Evolutionary conservation across 2,797 vertebrate genomes (phyloP).

Genomic region (Ficedula albicollis): DNA sequence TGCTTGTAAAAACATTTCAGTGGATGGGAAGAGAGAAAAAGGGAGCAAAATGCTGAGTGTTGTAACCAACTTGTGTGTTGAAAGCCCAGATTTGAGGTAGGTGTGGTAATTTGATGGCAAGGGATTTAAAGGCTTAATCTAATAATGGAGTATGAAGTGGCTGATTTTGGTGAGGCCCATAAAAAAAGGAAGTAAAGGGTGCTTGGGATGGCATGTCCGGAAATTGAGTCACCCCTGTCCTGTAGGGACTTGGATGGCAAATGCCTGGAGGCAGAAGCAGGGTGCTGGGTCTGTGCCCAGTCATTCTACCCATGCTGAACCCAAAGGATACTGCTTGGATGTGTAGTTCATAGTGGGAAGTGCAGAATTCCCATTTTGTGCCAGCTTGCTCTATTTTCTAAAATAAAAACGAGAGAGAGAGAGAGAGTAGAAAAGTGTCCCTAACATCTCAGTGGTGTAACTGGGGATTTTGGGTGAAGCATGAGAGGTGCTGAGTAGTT

Average conservation of each 20-base stretch:
- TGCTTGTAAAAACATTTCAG: background rate
- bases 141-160: background rate
- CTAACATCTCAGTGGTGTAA: accelerated
- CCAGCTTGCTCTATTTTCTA: background rate
- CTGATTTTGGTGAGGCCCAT: background rate
- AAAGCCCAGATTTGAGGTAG: background rate
- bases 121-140: background rate
- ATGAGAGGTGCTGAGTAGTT: background rate
- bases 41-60: background rate
- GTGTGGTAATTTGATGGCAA: background rate
- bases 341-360: background rate
- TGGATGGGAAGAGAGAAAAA: background rate
- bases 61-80: background rate
- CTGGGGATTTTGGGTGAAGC: background rate
- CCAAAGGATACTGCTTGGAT: background rate
- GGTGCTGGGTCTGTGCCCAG: accelerated
- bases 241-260: accelerated
- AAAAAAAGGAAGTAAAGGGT: background rate
- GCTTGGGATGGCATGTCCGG: background rate
- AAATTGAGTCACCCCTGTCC: background rate
- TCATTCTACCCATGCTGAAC: background rate
- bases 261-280: background rate
- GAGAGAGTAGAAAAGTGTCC: no score
- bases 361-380: background rate
- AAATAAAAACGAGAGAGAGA: background rate